These are phyloP conservation scores for Melanitta fusca DNA, from an alignment of 2,797 vertebrate species.

Conservation along the genomic window DNA sequence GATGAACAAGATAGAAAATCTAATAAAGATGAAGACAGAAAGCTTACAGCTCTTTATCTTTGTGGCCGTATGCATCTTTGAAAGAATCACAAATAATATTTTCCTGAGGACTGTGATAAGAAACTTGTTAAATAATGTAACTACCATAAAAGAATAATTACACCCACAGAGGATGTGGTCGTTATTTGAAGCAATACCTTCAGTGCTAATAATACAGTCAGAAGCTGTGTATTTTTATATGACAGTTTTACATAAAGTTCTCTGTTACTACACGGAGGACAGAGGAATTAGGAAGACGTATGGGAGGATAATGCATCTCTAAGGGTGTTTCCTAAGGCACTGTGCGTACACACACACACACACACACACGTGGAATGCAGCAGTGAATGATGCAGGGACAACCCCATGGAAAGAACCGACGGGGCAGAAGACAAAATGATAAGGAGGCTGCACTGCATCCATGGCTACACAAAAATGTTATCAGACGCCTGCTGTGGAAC, in stretches of 20 bases:
- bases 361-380: background rate
- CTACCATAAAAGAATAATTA: background rate
- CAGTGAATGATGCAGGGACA: background rate
- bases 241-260: slow-evolving; percentile 1
- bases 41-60: background rate
- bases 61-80: background rate
- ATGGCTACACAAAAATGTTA: background rate
- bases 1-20: background rate
- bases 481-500: accelerated
- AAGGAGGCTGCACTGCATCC: no score
- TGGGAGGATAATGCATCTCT: background rate
- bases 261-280: background rate
- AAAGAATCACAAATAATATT: background rate
- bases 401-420: background rate
- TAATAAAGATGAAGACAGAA: background rate
- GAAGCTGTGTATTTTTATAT: background rate
- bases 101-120: background rate
- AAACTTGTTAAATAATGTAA: background rate
- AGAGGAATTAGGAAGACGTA: background rate
- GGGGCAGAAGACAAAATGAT: background rate
- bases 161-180: background rate
- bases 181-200: background rate
- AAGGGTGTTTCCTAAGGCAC: background rate
- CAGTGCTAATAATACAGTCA: background rate
- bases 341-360: accelerated